Evolutionary conservation across 2,888 invertebrate genomes (phyloP).

Genomic region (Epiblema foenella): DNA sequence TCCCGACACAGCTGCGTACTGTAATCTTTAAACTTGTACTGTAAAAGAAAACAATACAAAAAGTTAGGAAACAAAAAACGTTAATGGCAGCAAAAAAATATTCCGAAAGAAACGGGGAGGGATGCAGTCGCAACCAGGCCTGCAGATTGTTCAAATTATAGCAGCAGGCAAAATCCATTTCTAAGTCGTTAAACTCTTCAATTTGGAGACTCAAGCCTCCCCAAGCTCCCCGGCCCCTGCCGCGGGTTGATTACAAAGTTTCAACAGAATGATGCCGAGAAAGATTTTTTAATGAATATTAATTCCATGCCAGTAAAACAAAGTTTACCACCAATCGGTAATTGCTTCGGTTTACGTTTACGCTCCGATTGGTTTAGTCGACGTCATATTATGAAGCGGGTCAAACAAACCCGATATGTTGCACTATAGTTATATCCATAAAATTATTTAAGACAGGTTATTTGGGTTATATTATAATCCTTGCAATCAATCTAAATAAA

Average conservation of each 20-base stretch:
- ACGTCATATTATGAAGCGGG: neutral
- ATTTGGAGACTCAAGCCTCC: conserved; percentile 69
- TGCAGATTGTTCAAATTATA: conserved; percentile 65
- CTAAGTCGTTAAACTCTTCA: conserved; percentile 69
- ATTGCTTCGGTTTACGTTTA: conserved; percentile 76
- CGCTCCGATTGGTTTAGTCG: conserved; percentile 49
- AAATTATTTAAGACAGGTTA: too few relatives aligned
- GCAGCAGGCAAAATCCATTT: conserved; percentile 71
- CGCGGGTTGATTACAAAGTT: conserved; percentile 80
- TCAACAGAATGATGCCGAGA: conserved; percentile 76
- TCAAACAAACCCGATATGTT: neutral
- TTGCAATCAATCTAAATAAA: too few relatives aligned
- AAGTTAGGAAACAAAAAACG: conserved; percentile 28
- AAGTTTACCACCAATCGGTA: conserved; percentile 78
- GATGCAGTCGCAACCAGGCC: conserved; percentile 52
- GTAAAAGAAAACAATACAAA: conserved; percentile 8
- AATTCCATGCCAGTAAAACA: conserved; percentile 80
- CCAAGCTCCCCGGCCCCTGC: conserved; percentile 52
- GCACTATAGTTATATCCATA: too few relatives aligned
- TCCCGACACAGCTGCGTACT: neutral
- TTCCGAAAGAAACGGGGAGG: conserved; percentile 53
- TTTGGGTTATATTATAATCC: too few relatives aligned
- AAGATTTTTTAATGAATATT: conserved; percentile 84
- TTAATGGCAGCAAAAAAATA: conserved; percentile 49
- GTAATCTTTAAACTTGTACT: neutral